A percentile compares a stretch with the other conserved stretches of the same genome.
Evolutionary conservation across 1,140 invertebrate species (phyloP).

Genomic region (Heliconius hermathena): DNA sequence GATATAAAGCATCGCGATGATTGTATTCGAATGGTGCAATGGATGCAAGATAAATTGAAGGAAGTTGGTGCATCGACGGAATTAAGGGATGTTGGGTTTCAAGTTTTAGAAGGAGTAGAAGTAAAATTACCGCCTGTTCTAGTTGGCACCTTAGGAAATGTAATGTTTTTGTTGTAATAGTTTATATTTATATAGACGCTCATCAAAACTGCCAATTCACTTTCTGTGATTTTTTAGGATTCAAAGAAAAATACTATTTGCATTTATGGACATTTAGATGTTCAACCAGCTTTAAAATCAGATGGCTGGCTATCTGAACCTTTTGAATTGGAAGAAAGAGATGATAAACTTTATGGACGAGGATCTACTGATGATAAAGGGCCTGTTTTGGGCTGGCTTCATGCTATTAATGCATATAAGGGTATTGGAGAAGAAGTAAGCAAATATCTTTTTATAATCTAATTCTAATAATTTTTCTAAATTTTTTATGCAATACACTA

Average conservation of each 20-base stretch:
- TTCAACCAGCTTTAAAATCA: slow-evolving; percentile 94
- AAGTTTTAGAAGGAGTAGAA: slow-evolving; percentile 88
- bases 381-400: slow-evolving; percentile 95
- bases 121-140: slow-evolving; percentile 94
- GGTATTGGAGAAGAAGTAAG: slow-evolving; percentile 83
- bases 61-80: slow-evolving; percentile 89
- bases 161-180: slow-evolving; percentile 40
- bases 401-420: slow-evolving; percentile 95
- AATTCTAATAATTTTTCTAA: neutral
- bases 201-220: neutral
- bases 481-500: too few relatives aligned
- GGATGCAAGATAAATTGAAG: slow-evolving; percentile 88
- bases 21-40: slow-evolving; percentile 86
- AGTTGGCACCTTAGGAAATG: slow-evolving; percentile 90
- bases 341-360: slow-evolving; percentile 96
- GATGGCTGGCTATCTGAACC: slow-evolving; percentile 99
- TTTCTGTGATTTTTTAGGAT: slow-evolving; percentile 79
- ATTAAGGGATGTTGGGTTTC: slow-evolving; percentile 90
- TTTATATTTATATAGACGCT: neutral
- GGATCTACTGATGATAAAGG: slow-evolving; percentile 98
- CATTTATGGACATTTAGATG: slow-evolving; percentile 99
- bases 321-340: slow-evolving; percentile 92
- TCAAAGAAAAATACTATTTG: slow-evolving; percentile 94
- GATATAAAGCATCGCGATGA: slow-evolving; percentile 91
- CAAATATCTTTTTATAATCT: neutral